Base-by-base conservation (phyloP, 2,113 vertebrate genomes). In the Triplophysa tibetana region DNA sequence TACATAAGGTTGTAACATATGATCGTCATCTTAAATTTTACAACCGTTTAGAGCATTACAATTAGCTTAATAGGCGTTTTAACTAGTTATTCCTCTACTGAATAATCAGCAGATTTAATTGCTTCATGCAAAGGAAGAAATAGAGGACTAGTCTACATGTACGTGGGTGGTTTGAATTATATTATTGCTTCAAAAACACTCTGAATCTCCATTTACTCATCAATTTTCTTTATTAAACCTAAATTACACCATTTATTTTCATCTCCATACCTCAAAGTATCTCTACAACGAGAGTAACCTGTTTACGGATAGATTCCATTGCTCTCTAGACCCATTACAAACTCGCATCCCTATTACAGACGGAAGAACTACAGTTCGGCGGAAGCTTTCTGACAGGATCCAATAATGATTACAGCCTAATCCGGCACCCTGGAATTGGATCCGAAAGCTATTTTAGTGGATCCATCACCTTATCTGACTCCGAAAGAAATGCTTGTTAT, bases 31-130 rank as follows among this genome's bases (percentile, higher is more conserved):
- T 48, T 50, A 62, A 29, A 21, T 50, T 62, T 79, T 26, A 72
- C 68, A 70, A 72, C 60, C 60, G 50, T 45, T 62, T 48, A 79
- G 70, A 24, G 33, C 29, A 50, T 4, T 23, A 21, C 78, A 63
- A 52, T 72, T 72, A 79, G 4, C 78, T 62, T 70, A 70, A 72
- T 72, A 72, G 63, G 9, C 4, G 5, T 62, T 12, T 60, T 64
- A 33, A 63, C 62, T 79, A 79, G 45, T 64, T n/a, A 73, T 73
- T 38, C 29, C 19, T 16, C 6, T 70, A 64, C 38, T 26, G 68
- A 56, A 63, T 79, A 70, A 63, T 80, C 14, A 79, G 24, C 24
- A 21, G 26, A 23, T 61, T 62, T 70, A 70, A 79, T 58, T 41
- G 64, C 64, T 60, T 78, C 19, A 45, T n/a, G 76, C 76, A 58